These are phyloP conservation scores for Asobara japonica DNA, from an alignment of 1,140 invertebrate species.

Conservation along the genomic window DNA sequence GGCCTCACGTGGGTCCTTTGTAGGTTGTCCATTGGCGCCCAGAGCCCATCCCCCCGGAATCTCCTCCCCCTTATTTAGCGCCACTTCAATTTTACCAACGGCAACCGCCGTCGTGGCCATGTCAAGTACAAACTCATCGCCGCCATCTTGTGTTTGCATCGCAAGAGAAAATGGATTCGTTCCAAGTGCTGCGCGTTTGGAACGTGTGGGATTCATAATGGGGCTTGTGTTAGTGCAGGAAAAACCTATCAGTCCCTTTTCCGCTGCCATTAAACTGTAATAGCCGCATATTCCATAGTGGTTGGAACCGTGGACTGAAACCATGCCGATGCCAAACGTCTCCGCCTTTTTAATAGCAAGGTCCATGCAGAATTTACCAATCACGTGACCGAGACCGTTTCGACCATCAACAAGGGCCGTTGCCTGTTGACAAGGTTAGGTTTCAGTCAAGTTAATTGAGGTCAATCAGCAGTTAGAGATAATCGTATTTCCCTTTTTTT, in stretches of 20 bases:
- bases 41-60: constrained; percentile 89
- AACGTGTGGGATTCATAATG: constrained; percentile 84
- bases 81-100: constrained; percentile 81
- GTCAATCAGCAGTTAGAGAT: too few species aligned
- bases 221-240: constrained; percentile 95
- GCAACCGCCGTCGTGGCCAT: constrained; percentile 92
- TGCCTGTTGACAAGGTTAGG: constrained; percentile 62
- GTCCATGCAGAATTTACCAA: constrained; percentile 91
- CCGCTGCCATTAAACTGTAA: constrained; percentile 82
- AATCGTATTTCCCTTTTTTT: too few species aligned
- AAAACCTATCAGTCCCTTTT: constrained; percentile 84
- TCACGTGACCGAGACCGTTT: constrained; percentile 86
- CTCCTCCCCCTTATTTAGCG: constrained; percentile 75
- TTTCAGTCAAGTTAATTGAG: too few species aligned
- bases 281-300: constrained; percentile 93
- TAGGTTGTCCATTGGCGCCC: constrained; percentile 75
- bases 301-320: constrained; percentile 84
- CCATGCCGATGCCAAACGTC: constrained; percentile 86
- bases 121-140: constrained; percentile 89
- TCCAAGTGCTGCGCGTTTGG: constrained; percentile 81
- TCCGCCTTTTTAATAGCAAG: constrained; percentile 89
- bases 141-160: constrained; percentile 76
- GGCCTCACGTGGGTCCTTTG: constrained; percentile 74
- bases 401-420: constrained; percentile 87
- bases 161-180: constrained; percentile 89